A percentile compares a stretch with the other conserved stretches of the same genome.
These are phyloP conservation scores for Campylomormyrus numenius DNA, from an alignment of 2,113 vertebrate species.

Conservation along the genomic window DNA sequence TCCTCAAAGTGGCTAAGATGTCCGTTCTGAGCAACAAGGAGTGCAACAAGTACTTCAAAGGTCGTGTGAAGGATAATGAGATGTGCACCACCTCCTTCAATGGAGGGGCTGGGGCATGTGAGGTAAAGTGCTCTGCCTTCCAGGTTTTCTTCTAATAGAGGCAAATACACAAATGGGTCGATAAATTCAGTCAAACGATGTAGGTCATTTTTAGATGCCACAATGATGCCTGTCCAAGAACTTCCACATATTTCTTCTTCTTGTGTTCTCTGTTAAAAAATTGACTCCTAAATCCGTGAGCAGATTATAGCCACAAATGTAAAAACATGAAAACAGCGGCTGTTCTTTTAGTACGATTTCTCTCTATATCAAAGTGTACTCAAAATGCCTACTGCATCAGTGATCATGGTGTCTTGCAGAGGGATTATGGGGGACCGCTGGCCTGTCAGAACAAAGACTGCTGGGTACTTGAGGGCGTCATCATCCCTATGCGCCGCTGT, in stretches of 20 bases:
- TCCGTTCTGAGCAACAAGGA: slow-evolving; percentile 71
- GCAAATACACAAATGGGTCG: not conserved
- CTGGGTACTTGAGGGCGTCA: slow-evolving; percentile 93
- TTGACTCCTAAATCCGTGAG: not conserved
- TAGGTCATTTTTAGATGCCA: not conserved
- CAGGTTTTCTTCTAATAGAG: not conserved
- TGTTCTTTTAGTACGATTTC: not conserved
- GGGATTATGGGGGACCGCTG: slow-evolving; percentile 87
- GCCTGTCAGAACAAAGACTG: slow-evolving; percentile 84
- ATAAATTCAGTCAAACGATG: not conserved
- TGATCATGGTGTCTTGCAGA: slow-evolving; percentile 53
- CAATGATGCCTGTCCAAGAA: not conserved
- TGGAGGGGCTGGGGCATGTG: slow-evolving; percentile 76
- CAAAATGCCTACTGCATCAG: not conserved
- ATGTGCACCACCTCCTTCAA: slow-evolving; percentile 77
- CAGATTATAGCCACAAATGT: not conserved
- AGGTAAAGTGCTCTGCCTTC: slow-evolving; percentile 57
- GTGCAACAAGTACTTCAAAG: slow-evolving; percentile 71
- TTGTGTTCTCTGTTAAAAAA: not conserved
- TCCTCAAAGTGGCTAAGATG: slow-evolving; percentile 77
- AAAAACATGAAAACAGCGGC: not conserved
- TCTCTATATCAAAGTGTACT: not conserved
- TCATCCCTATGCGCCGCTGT: slow-evolving; percentile 84
- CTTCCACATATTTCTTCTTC: not conserved
- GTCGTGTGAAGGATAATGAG: slow-evolving; percentile 75